Evolutionary conservation across 2,113 vertebrate species (phyloP).

Genomic region (Hiodon alosoides): DNA sequence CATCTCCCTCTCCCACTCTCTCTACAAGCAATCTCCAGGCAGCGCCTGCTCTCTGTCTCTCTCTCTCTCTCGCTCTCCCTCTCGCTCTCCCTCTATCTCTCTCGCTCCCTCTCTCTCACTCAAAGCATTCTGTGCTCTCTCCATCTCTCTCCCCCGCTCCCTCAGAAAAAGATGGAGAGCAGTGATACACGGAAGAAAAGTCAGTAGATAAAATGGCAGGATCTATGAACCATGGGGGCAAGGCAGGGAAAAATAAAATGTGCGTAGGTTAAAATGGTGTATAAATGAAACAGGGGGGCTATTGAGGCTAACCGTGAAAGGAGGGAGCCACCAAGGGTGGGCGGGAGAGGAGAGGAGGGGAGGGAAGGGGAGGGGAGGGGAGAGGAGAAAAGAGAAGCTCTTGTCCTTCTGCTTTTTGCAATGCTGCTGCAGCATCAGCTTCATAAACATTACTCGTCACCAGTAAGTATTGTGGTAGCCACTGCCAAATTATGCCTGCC

Average conservation of each 20-base stretch:
- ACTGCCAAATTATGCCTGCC: conserved; percentile 6
- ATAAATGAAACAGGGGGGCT: not conserved
- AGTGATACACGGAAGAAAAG: conserved; percentile 33
- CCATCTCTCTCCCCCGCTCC: conserved; percentile 13
- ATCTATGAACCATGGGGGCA: conserved; percentile 20
- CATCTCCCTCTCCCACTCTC: conserved; percentile 21
- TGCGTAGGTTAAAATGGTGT: not conserved
- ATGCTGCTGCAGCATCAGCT: not conserved
- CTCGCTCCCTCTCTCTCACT: conserved; percentile 11
- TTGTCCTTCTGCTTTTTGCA: not conserved
- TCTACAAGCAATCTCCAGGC: conserved; percentile 36
- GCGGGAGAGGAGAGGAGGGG: too few species aligned
- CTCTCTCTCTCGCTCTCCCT: conserved; percentile 6
- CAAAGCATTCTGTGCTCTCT: too few species aligned
- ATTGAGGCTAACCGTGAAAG: not conserved
- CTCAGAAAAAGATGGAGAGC: conserved; percentile 22
- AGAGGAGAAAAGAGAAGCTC: not conserved
- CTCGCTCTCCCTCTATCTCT: conserved; percentile 19
- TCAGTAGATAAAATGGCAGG: conserved; percentile 18
- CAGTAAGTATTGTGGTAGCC: conserved; percentile 12
- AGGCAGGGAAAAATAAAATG: not conserved
- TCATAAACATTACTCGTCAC: not conserved
- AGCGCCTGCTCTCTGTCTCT: conserved; percentile 29
- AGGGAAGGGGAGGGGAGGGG: not conserved
- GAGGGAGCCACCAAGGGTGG: not conserved